Conservation (phyloP, 2,797 vertebrate genomes). For the Sebastes oblongus region DNA sequence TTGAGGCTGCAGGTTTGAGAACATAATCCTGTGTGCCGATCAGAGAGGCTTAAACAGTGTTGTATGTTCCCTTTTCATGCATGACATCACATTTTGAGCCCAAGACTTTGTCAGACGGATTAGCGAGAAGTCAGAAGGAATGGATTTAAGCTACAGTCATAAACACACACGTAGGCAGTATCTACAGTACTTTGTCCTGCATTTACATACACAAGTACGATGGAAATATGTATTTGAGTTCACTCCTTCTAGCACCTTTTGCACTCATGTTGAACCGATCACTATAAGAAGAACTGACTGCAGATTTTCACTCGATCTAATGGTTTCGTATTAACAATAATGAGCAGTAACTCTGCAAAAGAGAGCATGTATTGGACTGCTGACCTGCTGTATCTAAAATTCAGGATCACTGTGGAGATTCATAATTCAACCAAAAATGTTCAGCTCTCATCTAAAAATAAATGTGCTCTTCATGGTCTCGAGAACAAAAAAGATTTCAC, state of each 20-base stretch:
- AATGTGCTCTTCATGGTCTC: constrained; percentile 5
- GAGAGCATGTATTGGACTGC: background rate
- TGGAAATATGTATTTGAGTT: background rate
- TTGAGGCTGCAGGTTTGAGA: constrained; percentile 40
- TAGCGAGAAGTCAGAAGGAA: constrained; percentile 32
- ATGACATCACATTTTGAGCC: constrained; percentile 37
- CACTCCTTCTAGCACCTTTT: background rate
- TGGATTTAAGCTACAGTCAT: constrained; percentile 9
- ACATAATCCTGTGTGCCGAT: constrained; percentile 54
- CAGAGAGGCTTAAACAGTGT: constrained; percentile 47
- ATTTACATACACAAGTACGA: background rate
- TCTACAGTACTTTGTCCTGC: constrained; percentile 1
- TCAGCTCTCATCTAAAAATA: constrained; percentile 48
- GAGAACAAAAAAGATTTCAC: background rate
- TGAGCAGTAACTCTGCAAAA: background rate
- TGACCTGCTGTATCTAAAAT: constrained; percentile 22
- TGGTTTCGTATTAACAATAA: constrained; percentile 19
- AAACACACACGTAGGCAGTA: background rate
- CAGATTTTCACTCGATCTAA: constrained; percentile 3
- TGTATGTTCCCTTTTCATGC: constrained; percentile 31
- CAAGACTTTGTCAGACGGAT: constrained; percentile 37
- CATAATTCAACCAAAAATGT: constrained; percentile 24
- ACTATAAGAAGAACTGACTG: background rate
- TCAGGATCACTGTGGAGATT: constrained; percentile 3
- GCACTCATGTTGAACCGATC: background rate